phyloP scores from a whole-genome alignment of 2,797 vertebrate species.

The Erpetoichthys calabaricus region DNA sequence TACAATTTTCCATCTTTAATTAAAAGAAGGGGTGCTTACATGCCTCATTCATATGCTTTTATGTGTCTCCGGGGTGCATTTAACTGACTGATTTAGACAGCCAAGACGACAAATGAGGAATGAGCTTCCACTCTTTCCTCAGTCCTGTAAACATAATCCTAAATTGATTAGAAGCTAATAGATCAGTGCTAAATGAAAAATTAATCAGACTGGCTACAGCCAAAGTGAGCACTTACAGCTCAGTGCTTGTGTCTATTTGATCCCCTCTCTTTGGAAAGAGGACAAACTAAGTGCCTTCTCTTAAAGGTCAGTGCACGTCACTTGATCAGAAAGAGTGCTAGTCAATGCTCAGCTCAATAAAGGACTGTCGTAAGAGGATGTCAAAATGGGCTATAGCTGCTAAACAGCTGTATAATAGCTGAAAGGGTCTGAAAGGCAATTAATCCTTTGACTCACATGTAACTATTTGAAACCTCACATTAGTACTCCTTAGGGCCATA shows the following conservation, averaged over 20 bases:
- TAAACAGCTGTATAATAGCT: no score
- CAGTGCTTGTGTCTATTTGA: conserved; percentile 47
- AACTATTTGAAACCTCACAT: no score
- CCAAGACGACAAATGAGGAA: conserved; percentile 49
- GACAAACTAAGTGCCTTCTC: conserved; percentile 32
- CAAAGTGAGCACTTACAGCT: conserved; percentile 43
- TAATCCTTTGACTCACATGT: no score
- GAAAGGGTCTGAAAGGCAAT: no score
- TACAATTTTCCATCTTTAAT: conserved; percentile 45
- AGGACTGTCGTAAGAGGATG: conserved; percentile 16
- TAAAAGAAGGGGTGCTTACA: conserved; percentile 55
- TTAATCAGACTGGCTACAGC: conserved; percentile 55
- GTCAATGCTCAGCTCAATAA: conserved; percentile 33
- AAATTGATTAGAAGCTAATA: conserved; percentile 67
- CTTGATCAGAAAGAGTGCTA: conserved; percentile 23
- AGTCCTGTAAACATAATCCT: conserved; percentile 64
- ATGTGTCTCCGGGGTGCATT: conserved; percentile 52
- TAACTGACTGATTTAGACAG: conserved; percentile 48
- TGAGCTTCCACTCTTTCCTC: conserved; percentile 38
- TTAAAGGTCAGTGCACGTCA: conserved; percentile 36
- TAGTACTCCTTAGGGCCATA: no score
- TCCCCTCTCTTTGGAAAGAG: conserved; percentile 47
- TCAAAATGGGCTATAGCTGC: not conserved
- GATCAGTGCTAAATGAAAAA: conserved; percentile 72
- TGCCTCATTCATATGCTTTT: conserved; percentile 40